Base-by-base conservation (phyloP, 1,140 invertebrate species). In the Oppia nitens region DNA sequence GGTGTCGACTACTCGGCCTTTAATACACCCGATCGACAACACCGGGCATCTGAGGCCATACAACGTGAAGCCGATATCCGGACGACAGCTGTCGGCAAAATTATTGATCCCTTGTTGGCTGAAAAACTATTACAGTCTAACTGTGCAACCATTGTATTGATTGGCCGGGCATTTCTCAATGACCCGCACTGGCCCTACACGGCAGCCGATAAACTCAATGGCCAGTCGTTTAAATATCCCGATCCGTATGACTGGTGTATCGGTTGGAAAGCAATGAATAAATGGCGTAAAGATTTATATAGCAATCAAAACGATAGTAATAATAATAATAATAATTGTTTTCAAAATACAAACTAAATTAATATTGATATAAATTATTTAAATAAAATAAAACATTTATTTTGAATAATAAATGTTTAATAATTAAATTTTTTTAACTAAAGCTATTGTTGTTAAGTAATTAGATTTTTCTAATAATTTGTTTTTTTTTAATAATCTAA, bases 161-260 rank as follows among this genome's bases (percentile, higher is more conserved):
- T 54, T 29, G 53, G 26, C 28, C 53, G 53, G 9, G 25, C 25
- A 21, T 54, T 26, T n/a, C 53, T 54, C 9, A 25, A 54, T 25
- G 53, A 54, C 20, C 53, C 53, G n/a, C 47, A 54, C 27, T 54
- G 53, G 53, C 53, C 53, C 47, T 48, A 48, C 4, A 9, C 47
- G 6, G 53, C 53, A 21, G 53, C 53, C 20, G 47, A 48, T 26
- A 25, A 54, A 25, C 28, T 54, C 6, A 25, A 25, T 25, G 53
- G 9, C 11, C 21, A 28, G n/a, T 25, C 47, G 27, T 26, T 21
- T 17, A 23, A 27, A 25, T 17, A 48, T 20, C 53, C 53, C 4
- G 17, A 29, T 54, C 53, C 47, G 28, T 54, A 54, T 20, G 27
- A 20, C 14, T 51, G 24, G 24, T 14, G 1, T 51, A 51, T 40